phyloP scores from a whole-genome alignment of 1,140 invertebrate species.

The Hycleus cichorii region DNA sequence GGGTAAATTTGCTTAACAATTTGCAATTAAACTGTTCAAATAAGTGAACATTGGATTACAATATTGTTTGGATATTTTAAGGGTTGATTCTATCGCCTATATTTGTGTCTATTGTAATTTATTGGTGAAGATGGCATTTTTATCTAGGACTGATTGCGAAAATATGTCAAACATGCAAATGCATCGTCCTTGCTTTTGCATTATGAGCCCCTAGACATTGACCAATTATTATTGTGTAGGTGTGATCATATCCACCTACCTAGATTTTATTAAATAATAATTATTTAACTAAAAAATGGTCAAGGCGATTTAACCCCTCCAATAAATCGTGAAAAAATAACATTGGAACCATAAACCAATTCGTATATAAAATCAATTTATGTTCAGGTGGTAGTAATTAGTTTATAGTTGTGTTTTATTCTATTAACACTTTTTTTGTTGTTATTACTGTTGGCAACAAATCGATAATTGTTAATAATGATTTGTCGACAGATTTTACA shows the following conservation, averaged over 20 bases:
- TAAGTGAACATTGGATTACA: no score
- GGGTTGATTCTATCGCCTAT: no score
- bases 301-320: conserved; percentile 27
- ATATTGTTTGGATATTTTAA: no score
- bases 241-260: conserved; percentile 8
- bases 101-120: no score
- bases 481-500: no score
- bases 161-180: conserved; percentile 19
- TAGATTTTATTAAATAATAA: not conserved
- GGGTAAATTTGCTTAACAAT: no score
- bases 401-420: conserved; percentile 8
- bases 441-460: not conserved
- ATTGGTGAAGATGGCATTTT: not conserved
- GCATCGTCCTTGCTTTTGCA: conserved; percentile 20
- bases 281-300: conserved; percentile 26
- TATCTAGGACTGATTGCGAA: conserved; percentile 16
- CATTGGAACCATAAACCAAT: conserved; percentile 17
- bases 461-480: no score
- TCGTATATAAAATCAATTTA: conserved; percentile 25
- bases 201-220: conserved; percentile 23
- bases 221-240: conserved; percentile 11
- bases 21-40: no score
- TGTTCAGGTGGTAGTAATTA: conserved; percentile 23
- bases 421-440: not conserved
- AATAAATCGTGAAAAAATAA: conserved; percentile 9